phyloP scores from a whole-genome alignment of 2,113 vertebrate species.

The Aegithalos caudatus region DNA sequence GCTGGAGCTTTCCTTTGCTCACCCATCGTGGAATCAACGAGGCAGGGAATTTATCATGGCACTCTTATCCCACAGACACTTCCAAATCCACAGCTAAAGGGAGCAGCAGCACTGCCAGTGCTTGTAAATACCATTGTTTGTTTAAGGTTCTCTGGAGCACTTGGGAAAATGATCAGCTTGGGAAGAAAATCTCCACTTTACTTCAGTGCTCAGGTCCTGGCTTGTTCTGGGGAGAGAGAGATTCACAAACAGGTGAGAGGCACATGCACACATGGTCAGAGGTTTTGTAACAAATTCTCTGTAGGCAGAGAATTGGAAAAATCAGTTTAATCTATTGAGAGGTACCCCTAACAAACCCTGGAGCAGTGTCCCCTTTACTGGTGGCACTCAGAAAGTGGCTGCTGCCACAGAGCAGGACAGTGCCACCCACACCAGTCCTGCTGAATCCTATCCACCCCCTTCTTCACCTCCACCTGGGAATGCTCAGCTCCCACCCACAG shows the following conservation, averaged over 20 bases:
- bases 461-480: not conserved
- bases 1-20: not conserved
- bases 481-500: not conserved
- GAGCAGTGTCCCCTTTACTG: not conserved
- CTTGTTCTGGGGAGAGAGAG: not conserved
- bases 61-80: not conserved
- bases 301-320: not conserved
- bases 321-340: not conserved
- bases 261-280: rapidly evolving
- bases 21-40: rapidly evolving
- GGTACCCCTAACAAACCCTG: not conserved
- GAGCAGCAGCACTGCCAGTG: not conserved
- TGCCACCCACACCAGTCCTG: not conserved
- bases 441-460: not conserved
- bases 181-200: not conserved
- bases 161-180: not conserved
- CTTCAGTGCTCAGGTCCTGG: not conserved
- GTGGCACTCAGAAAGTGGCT: not conserved
- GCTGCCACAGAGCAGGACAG: not conserved
- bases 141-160: not conserved
- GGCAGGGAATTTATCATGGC: not conserved
- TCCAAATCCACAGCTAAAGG: not conserved
- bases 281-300: not conserved
- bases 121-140: not conserved
- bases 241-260: not conserved